A percentile compares a stretch with the other conserved stretches of the same genome.
Evolutionary conservation across 37 sponge, comb jelly and placozoan species (phyloP).

Genomic region (Bolinopsis microptera): DNA sequence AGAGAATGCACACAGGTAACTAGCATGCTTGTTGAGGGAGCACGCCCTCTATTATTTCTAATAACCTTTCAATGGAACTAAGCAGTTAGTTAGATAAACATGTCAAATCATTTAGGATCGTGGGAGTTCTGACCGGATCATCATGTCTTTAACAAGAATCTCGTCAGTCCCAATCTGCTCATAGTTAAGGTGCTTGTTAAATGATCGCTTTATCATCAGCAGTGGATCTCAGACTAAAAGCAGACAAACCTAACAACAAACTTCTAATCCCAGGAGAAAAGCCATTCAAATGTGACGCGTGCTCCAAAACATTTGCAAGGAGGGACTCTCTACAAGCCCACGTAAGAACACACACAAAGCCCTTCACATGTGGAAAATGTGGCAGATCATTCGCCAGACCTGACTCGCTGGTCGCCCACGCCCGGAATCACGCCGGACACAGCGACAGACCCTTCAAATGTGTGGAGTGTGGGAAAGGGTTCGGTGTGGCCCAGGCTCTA

Average conservation of each 20-base stretch:
- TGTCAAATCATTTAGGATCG: constrained; percentile 31
- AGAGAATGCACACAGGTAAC: constrained; percentile 58
- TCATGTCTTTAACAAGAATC: constrained; percentile 7
- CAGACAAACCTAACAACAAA: not conserved
- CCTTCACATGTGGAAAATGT: constrained; percentile 57
- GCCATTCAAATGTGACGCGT: constrained; percentile 40
- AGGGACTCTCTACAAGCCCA: constrained; percentile 62
- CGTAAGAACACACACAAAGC: constrained; percentile 58
- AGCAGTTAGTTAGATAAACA: constrained; percentile 42
- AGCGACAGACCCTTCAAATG: constrained; percentile 53
- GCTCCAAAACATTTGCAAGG: constrained; percentile 12
- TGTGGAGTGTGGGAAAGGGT: constrained; percentile 60
- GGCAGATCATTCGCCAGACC: constrained; percentile 50
- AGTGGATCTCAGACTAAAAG: not conserved
- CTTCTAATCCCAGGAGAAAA: constrained; percentile 31
- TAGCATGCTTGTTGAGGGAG: not conserved
- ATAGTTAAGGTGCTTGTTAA: not conserved
- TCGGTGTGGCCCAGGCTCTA: constrained; percentile 61
- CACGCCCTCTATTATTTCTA: constrained; percentile 50
- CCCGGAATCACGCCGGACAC: constrained; percentile 49
- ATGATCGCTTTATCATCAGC: not conserved
- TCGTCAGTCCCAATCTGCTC: not conserved
- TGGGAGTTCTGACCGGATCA: not conserved
- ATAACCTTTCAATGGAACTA: constrained; percentile 7
- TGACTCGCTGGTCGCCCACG: constrained; percentile 64